Base-by-base conservation (phyloP, 1,140 invertebrate species). In the Acyrthosiphon pisum region DNA sequence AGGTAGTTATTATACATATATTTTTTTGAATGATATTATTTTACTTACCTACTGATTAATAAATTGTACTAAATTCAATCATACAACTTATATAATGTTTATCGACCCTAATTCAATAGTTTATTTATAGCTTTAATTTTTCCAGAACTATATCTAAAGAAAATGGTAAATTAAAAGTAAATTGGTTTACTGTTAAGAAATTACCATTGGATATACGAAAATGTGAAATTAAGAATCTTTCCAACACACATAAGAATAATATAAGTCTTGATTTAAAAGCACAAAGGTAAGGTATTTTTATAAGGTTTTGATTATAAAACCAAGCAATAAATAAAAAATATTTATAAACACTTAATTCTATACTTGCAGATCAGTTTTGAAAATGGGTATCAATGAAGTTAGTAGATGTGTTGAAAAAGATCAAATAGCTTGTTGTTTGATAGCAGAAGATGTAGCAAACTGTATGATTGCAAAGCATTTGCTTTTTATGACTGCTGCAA, bases 381-480 rank as follows among this genome's bases (percentile, higher is more conserved):
- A 93, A 84, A 86, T 93, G 76, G 91, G 91, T 84, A 93, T 93
- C 18, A 93, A 93, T 93, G 91, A 83, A 86, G 81, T 93, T 30
- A 93, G 81, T 84, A 50, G 91, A 86, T 93, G 48, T 41, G n/a
- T 93, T 44, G 91, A 93, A 93, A 93, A 93, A 93, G 37, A 93
- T 8, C 44, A 93, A 53, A 37, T 93, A 56, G 35, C 76, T 86
- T 93, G 91, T 93, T 93, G 91, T 84, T 53, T 93, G 14, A 50
- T 93, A 41, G 91, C 91, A n/a, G 91, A 83, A 93, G 91, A 93
- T 56, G 81, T 93, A 8, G 91, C 76, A 53, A 93, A 93, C 22
- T 37, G 48, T 86, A 41, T 93, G 48, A 84, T 93, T 26, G 91
- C 81, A 2, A 93, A 93, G 7, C 81, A 93, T 93, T 93, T 93